Conservation (phyloP, 2,113 vertebrate species). For the Cynopterus brachyotis region DNA sequence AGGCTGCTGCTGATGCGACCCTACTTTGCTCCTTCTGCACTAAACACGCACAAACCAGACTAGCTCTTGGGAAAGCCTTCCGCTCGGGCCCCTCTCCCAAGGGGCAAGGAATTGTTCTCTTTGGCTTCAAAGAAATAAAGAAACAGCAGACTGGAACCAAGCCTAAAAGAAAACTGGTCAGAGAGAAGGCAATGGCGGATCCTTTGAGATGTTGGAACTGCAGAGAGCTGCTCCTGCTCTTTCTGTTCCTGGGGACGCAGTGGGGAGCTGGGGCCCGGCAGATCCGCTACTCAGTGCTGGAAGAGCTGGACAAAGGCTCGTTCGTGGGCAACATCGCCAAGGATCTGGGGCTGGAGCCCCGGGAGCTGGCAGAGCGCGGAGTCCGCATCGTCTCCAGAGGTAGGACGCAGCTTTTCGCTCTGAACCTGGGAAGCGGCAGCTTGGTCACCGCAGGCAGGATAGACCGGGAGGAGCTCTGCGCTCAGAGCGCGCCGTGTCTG, state of each 20-base stretch:
- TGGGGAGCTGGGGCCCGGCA: slow-evolving; percentile 51
- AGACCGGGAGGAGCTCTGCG: slow-evolving; percentile 80
- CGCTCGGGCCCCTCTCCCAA: not conserved
- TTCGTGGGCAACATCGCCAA: slow-evolving; percentile 81
- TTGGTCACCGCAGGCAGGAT: slow-evolving; percentile 78
- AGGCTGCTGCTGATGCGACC: not conserved
- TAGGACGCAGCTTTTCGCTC: slow-evolving; percentile 74
- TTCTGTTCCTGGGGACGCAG: slow-evolving; percentile 44
- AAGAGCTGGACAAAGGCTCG: slow-evolving; percentile 82
- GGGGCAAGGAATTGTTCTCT: not conserved
- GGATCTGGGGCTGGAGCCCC: slow-evolving; percentile 78
- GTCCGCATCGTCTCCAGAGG: slow-evolving; percentile 80
- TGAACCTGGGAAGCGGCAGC: slow-evolving; percentile 76
- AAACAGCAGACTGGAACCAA: not conserved
- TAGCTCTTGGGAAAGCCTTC: not conserved
- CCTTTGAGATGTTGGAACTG: not conserved
- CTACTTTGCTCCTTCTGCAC: not conserved
- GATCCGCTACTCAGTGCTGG: slow-evolving; percentile 81
- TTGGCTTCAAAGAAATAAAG: slow-evolving; percentile 4
- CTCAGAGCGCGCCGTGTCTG: slow-evolving; percentile 75
- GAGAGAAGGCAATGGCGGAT: slow-evolving; percentile 56
- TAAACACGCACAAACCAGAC: not conserved
- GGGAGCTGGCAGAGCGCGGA: slow-evolving; percentile 70
- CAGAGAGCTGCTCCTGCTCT: slow-evolving; percentile 20
- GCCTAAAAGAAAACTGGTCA: not conserved